Conservation (phyloP, 1,140 invertebrate genomes). For the Aplysia californica region DNA sequence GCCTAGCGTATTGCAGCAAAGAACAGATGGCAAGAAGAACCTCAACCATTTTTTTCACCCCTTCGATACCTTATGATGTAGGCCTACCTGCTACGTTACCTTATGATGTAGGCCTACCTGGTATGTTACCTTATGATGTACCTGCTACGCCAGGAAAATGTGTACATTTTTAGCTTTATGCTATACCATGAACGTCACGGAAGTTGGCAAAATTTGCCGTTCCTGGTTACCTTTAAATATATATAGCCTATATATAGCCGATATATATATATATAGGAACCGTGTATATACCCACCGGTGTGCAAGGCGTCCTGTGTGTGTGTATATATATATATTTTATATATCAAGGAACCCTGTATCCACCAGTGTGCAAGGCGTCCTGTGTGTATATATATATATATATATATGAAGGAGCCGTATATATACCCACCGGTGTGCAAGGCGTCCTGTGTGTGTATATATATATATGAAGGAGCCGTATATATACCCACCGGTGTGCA, state of each 20-base stretch:
- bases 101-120: no score
- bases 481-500: background rate
- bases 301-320: background rate
- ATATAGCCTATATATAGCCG: no score
- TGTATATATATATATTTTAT: background rate
- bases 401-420: background rate
- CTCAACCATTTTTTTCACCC: no score
- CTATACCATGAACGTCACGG: no score
- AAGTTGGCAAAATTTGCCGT: no score
- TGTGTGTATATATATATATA: background rate
- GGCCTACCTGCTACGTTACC: no score
- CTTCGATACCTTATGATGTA: no score
- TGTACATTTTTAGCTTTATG: no score
- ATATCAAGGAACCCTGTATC: background rate
- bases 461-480: background rate
- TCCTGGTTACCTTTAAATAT: background rate
- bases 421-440: slow-evolving; percentile 67
- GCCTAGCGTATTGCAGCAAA: no score
- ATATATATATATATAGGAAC: background rate
- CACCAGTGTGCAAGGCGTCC: background rate
- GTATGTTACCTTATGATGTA: no score
- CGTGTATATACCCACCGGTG: background rate
- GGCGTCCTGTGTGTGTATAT: slow-evolving; percentile 75
- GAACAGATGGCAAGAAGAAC: no score
- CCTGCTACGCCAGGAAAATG: no score